Evolutionary conservation across 2,797 vertebrate species (phyloP), one percentile per base, ranked within the genome.

Genomic region (Pseudocheirus occidentalis): DNA sequence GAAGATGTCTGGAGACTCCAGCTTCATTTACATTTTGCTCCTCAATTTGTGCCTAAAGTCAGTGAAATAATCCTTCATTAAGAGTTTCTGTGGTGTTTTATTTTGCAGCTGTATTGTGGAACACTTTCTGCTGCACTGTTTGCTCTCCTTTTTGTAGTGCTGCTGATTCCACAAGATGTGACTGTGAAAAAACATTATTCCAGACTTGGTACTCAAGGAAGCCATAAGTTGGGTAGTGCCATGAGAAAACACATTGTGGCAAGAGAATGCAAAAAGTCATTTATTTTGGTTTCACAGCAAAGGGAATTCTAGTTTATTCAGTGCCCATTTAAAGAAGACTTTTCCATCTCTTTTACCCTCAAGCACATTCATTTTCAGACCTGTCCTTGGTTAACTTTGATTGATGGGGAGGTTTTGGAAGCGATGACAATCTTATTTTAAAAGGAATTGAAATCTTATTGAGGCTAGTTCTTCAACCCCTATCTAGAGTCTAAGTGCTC

Each of bases 361-460:
- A 90, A n/a, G 24, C 31, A 0, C 5, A 50, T 91, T 95, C 92
- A 55, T 92, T 97, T 97, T 96, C 55, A 95, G 9, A 92, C 31
- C 46, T 95, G 0, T 14, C 52, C 28, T 96, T 92, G 91, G 91
- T 94, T 54, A 90, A 9, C 0, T 95, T 93, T 97, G 92, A 94
- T 90, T 55, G 93, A 57, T 21, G 96, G 31, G 54, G 96, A 94
- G 6, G 1, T 87, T 97, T 97, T 96, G 56, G 40, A 97, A 94
- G 55, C 28, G 90, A 97, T 0, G 97, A 62, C 53, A 97, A 96
- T 96, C 87, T 97, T 95, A 93, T 95, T 97, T 97, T 96, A 90
- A 31, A 54, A 94, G 55, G 56, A 90, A 95, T 93, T 97, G 95
- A 94, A 95, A 92, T 96, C 57, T 97, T 95, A 91, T 16, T 52